A percentile compares a stretch with the other conserved stretches of the same genome.
Evolutionary conservation across 2,888 invertebrate species (phyloP).

Genomic region (Patella ulyssiponensis): DNA sequence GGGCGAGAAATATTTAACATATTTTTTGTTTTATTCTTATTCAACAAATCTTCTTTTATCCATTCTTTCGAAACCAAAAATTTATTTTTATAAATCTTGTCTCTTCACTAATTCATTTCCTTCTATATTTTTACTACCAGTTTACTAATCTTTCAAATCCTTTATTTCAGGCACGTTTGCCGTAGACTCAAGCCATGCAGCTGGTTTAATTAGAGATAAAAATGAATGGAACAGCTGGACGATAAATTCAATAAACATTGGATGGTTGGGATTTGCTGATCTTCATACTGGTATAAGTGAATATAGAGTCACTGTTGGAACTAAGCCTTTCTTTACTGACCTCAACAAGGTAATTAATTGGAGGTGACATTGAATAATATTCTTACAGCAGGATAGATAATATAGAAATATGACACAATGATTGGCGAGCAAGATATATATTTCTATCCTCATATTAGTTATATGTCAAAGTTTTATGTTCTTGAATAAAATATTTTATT

Average conservation of each 20-base stretch:
- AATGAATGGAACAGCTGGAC: constrained; percentile 30
- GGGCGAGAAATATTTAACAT: no score
- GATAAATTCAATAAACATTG: constrained; percentile 21
- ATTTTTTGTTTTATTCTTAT: no score
- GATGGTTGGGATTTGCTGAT: constrained; percentile 37
- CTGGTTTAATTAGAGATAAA: constrained; percentile 23
- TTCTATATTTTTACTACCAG: no score
- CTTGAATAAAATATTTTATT: no score
- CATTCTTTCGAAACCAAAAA: background rate
- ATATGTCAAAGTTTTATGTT: no score
- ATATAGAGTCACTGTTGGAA: constrained; percentile 29
- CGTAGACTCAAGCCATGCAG: constrained; percentile 32
- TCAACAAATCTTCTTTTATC: background rate
- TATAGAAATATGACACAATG: no score
- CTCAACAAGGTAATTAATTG: constrained; percentile 23
- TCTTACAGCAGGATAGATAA: background rate
- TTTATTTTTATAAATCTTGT: background rate
- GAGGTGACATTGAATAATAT: background rate
- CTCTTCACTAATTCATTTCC: background rate
- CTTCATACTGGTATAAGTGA: constrained; percentile 27
- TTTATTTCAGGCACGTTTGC: constrained; percentile 31
- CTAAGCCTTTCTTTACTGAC: constrained; percentile 27
- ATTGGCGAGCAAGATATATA: background rate
- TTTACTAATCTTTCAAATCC: no score
- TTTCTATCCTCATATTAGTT: background rate